Base-by-base conservation (phyloP, 2,797 vertebrate species). In the Zenarchopterus dispar region DNA sequence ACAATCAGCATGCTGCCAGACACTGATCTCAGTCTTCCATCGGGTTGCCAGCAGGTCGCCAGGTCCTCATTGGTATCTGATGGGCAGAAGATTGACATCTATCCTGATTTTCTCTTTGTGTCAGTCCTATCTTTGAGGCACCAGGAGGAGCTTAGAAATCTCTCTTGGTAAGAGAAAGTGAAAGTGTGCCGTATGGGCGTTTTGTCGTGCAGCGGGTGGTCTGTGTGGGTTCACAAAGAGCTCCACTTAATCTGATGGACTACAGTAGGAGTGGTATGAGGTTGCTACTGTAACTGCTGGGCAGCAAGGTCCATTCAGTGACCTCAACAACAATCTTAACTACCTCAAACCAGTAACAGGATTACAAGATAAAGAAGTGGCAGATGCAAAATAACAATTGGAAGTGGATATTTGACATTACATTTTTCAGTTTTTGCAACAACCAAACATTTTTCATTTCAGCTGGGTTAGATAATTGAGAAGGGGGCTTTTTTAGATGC, bases 121-220 rank as follows among this genome's bases (percentile, higher is more conserved):
- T 69, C 52, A 61, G 62, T 47, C 36, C 56, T 70, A 46, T 61
- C 54, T 54, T 47, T 67, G 67, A 84, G 70, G 77, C 65, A 67
- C 50, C 71, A 24, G 75, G 72, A 75, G 78, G 79, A 80, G 75
- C 74, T 51, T 63, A 64, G 73, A 33, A 79, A 28, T 77, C 65
- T 78, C 50, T 59, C 62, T 69, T 66, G 43, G 52, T 68, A 63
- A 57, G 50, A 23, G 50, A 54, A 70, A 79, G 89, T 71, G 71
- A 89, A 82, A 87, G 79, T 78, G 80, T 81, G 73, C 47, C 63
- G 56, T 73, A 51, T 60, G 69, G 60, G 67, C 22, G 33, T 65
- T 77, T 82, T 75, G 86, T 88, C 73, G 66, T 80, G 71, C 89
- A 79, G 88, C 85, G 87, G 89, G 90, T 88, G 89, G 86, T 88